Evolutionary conservation across 2,797 vertebrate genomes (phyloP), one percentile per base, ranked within the genome.

Genomic region (Crocidura indochinensis): DNA sequence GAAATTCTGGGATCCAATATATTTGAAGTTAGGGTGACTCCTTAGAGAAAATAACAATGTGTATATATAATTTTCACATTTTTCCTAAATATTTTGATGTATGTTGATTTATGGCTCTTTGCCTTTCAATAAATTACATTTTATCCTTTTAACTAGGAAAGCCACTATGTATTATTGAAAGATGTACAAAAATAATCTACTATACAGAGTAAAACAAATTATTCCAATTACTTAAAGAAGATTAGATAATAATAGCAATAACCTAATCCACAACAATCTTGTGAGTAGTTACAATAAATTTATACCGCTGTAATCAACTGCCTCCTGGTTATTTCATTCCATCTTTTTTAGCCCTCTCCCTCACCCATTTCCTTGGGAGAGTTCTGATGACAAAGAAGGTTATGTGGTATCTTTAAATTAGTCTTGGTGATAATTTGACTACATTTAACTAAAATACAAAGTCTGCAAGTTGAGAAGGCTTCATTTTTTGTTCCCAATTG

Each of bases 151-250:
- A 69, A 38, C 44, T 84, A 84, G 69, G 47, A 60, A 62, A 74
- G 73, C 49, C 81, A 75, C 53, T 26, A 31, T 56, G n/a, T 2
- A 31, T 73, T 80, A 67, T 78, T 88, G 72, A 56, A 86, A 67
- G 53, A 19, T 88, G 10, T 0, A 87, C 78, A 86, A 90, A 79
- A 78, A 69, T 71, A 80, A 65, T 85, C 76, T 80, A 72, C 51
- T 71, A 12, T 56, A 44, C 44, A 38, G 65, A 88, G 49, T 86
- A 88, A 94, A 94, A 73, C 14, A 92, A 91, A 78, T 56, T 64
- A 72, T 88, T 88, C 29, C 74, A 76, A 80, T 86, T 88, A 69
- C 77, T 88, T 29, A 78, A 90, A 87, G 68, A 56, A 82, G 69
- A 68, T 77, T 56, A 81, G 81, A 51, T 74, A 77, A n/a, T 53